Base-by-base conservation (phyloP, 1,140 invertebrate species). In the Lordiphosa collinella region DNA sequence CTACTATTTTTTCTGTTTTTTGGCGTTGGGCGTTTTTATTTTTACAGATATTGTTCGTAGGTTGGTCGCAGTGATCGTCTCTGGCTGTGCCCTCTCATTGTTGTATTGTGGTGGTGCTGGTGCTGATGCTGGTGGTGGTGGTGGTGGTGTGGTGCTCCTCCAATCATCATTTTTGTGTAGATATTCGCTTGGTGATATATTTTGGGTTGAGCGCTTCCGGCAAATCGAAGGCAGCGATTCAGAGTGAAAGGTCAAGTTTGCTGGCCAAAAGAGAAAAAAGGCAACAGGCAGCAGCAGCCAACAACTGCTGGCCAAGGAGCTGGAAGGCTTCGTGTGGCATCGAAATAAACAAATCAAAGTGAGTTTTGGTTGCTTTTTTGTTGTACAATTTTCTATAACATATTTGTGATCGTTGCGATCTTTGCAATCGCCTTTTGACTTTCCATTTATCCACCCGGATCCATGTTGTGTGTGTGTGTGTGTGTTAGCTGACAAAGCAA, bases 161-260 rank as follows among this genome's bases (percentile, higher is more conserved):
- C 61, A 69, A 69, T 65, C 66, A 69, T 65, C 61, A 65, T 68
- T 66, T 49, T 67, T 49, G 32, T 47, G 67, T 78, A 80, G 76
- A 80, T 80, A 80, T 80, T 80, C 71, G 78, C 71, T 80, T 80
- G 76, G 76, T 80, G 76, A 80, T 80, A 80, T 80, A 80, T 80
- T 84, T 80, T 80, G 71, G 71, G 76, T 69, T 79, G 74, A 70
- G 76, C 76, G 76, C 76, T 80, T 80, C 76, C 76, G 76, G 76
- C 76, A 82, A 80, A 82, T 71, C 75, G 58, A 43, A 55, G 60
- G 55, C 49, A 44, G 46, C 35, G 54, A 16, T 34, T 44, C 25
- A 46, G 61, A 80, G 75, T 80, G 75, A 80, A 80, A 80, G 75
- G 75, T 80, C 75, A 80, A 80, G 61, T 46, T 71, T 25, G 22